Percentiles rank a stretch among this genome's conserved stretches.
These are phyloP conservation scores for Onthophagus taurus DNA, from an alignment of 1,140 invertebrate genomes.

Conservation along the genomic window DNA sequence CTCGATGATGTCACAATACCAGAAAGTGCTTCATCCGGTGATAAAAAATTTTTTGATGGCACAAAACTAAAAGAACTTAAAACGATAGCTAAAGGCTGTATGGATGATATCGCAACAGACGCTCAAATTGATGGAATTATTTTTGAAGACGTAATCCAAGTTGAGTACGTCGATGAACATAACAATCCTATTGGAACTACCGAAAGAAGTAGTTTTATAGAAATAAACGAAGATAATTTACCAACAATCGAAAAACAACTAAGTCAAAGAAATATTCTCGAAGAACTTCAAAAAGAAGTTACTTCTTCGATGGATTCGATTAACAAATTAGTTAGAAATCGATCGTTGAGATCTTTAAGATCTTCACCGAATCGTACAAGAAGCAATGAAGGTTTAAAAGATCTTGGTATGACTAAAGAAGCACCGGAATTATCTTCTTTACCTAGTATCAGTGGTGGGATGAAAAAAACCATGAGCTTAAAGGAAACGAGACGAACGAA, in stretches of 20 bases:
- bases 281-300: conserved; percentile 8
- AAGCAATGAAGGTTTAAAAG: conserved; percentile 2
- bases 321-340: conserved; percentile 2
- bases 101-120: conserved; percentile 27
- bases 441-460: too few species aligned
- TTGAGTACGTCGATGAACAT: conserved; percentile 7
- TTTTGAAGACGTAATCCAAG: conserved; percentile 12
- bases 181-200: conserved; percentile 9
- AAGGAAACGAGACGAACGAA: too few species aligned
- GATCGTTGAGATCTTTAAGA: background rate
- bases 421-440: conserved; percentile 2
- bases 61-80: conserved; percentile 26
- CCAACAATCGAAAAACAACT: conserved; percentile 5
- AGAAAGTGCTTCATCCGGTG: conserved; percentile 30
- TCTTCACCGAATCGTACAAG: background rate
- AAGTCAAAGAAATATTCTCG: conserved; percentile 4
- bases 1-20: conserved; percentile 27
- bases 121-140: conserved; percentile 13
- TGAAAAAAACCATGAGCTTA: too few species aligned
- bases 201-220: conserved; percentile 3
- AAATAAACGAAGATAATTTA: conserved; percentile 9
- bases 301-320: conserved; percentile 6
- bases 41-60: conserved; percentile 22
- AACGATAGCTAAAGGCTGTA: conserved; percentile 26
- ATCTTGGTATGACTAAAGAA: background rate